These are phyloP conservation scores for Strongylocentrotus purpuratus DNA, from an alignment of 35 echinoderm and acorn worm species.

Conservation along the genomic window DNA sequence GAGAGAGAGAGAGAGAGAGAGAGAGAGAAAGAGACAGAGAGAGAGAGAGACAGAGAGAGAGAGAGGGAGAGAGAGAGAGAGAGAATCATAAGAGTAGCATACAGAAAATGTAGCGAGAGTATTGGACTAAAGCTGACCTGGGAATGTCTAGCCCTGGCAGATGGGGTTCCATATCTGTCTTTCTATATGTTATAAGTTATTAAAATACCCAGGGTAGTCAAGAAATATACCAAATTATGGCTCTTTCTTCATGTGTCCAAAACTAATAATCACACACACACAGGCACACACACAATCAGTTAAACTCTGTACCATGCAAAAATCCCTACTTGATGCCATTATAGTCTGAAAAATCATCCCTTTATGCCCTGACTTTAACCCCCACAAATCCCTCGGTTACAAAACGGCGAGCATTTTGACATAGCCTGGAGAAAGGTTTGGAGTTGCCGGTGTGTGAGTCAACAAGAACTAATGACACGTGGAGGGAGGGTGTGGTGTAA, in stretches of 20 bases:
- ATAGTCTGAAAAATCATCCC: neutral
- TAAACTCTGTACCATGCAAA: neutral
- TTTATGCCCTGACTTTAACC: neutral
- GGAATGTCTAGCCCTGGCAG: neutral
- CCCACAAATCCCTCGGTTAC: neutral
- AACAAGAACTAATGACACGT: conserved; percentile 37
- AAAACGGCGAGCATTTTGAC: neutral
- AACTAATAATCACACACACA: neutral
- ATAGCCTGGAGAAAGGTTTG: neutral
- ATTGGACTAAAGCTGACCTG: neutral
- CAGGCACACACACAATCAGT: neutral
- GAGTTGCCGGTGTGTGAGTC: conserved; percentile 20
- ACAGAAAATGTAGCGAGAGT: neutral
- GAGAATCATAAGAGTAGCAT: neutral
- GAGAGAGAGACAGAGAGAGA: neutral
- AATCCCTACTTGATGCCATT: neutral
- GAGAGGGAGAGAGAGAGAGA: neutral
- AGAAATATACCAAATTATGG: neutral
- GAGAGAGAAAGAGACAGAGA: neutral
- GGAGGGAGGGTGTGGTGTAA: conserved; percentile 36
- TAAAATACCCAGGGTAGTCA: neutral
- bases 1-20: neutral
- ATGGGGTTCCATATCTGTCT: neutral
- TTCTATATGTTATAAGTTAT: neutral
- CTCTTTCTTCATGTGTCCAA: too few relatives aligned